A percentile compares a stretch with the other conserved stretches of the same genome.
These are phyloP conservation scores for Rhyacophila evoluta DNA, from an alignment of 2,888 invertebrate species.

Conservation along the genomic window DNA sequence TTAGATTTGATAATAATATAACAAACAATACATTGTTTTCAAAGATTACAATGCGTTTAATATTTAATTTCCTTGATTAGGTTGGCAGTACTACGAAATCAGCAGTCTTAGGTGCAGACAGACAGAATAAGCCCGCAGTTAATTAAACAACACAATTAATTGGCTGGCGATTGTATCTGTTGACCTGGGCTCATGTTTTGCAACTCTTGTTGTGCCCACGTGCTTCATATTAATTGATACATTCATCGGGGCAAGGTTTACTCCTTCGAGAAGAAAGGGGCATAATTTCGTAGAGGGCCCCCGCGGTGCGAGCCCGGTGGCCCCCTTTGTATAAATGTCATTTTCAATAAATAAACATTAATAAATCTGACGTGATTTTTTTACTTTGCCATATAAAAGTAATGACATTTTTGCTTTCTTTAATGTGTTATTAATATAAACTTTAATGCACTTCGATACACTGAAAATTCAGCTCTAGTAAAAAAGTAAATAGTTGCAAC, in stretches of 20 bases:
- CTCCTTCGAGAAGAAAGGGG: background rate
- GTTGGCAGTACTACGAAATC: background rate
- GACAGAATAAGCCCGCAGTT: constrained; percentile 9
- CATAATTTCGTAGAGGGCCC: constrained; percentile 25
- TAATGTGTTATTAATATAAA: no score
- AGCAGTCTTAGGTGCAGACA: constrained; percentile 12
- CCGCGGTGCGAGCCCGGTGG: constrained; percentile 50
- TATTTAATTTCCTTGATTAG: background rate
- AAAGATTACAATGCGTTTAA: no score
- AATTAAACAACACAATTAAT: constrained; percentile 22
- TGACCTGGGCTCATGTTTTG: constrained; percentile 1
- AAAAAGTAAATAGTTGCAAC: no score
- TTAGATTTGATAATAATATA: no score
- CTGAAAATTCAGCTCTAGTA: no score
- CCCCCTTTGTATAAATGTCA: constrained; percentile 51
- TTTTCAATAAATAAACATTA: constrained; percentile 49
- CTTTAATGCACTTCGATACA: no score
- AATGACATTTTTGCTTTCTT: no score
- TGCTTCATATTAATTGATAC: constrained; percentile 39
- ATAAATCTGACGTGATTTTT: constrained; percentile 49
- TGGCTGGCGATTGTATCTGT: constrained; percentile 1
- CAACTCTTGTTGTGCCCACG: constrained; percentile 13
- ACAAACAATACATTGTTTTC: no score
- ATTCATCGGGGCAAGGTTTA: constrained; percentile 19
- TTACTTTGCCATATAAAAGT: no score